A percentile compares a stretch with the other conserved stretches of the same genome.
These are phyloP conservation scores for Orestias chungarensis DNA, from an alignment of 2,797 vertebrate genomes.

Conservation along the genomic window DNA sequence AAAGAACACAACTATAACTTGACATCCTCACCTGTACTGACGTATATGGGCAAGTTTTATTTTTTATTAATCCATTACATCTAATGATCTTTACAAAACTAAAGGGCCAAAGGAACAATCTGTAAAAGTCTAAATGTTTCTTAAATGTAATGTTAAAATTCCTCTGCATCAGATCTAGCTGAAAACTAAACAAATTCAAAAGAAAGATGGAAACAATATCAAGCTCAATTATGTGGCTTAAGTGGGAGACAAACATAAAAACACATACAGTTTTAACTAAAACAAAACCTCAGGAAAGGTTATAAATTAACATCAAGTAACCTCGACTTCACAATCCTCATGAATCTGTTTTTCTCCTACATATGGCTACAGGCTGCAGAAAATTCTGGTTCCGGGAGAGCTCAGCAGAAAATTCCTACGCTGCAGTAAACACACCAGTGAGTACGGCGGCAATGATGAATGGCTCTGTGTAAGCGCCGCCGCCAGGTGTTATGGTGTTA, in stretches of 20 bases:
- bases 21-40: background rate
- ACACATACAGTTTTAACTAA: background rate
- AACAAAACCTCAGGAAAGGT: background rate
- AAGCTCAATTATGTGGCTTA: slow-evolving; percentile 7
- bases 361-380: background rate
- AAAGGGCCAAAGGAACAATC: slow-evolving; percentile 16
- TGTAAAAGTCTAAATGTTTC: background rate
- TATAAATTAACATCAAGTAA: background rate
- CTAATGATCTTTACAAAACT: slow-evolving; percentile 1
- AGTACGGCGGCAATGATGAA: slow-evolving; percentile 39
- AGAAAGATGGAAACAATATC: slow-evolving; percentile 9
- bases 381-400: slow-evolving; percentile 46
- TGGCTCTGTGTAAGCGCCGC: slow-evolving; percentile 36
- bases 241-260: background rate
- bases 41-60: background rate
- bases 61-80: slow-evolving; percentile 21
- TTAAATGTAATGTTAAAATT: background rate
- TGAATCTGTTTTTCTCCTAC: background rate
- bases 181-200: slow-evolving; percentile 21
- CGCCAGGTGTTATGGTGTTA: slow-evolving; percentile 62
- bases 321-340: slow-evolving; percentile 10
- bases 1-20: background rate
- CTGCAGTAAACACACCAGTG: slow-evolving; percentile 39
- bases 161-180: slow-evolving; percentile 26
- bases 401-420: slow-evolving; percentile 34